Evolutionary conservation across 2,113 vertebrate species (phyloP).

Genomic region (Coptodon bakossiorum): DNA sequence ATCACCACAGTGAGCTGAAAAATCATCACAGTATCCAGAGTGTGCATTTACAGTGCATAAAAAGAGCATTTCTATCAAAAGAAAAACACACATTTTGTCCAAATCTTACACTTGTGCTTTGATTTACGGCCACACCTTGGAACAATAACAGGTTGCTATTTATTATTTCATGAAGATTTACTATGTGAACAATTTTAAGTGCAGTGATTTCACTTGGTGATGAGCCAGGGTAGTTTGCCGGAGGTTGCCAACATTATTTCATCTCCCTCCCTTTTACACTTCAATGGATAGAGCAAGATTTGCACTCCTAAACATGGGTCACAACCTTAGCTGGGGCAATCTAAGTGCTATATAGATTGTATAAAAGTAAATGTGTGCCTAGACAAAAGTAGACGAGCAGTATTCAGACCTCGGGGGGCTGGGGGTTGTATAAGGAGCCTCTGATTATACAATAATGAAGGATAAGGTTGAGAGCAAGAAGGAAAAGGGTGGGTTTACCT

Average conservation of each 20-base stretch:
- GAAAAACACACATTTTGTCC: constrained; percentile 16
- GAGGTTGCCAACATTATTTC: constrained; percentile 23
- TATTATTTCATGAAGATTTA: constrained; percentile 40
- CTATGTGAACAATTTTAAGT: constrained; percentile 27
- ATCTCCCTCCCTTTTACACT: background rate
- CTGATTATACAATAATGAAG: background rate
- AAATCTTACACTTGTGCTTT: constrained; percentile 10
- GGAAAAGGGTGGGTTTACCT: background rate
- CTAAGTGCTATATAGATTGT: constrained; percentile 22
- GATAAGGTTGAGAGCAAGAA: background rate
- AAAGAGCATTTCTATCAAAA: constrained; percentile 29
- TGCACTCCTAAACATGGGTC: constrained; percentile 1
- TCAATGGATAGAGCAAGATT: background rate
- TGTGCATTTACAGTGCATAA: background rate
- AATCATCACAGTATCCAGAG: background rate
- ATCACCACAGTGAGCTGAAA: background rate
- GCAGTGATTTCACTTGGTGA: constrained; percentile 35
- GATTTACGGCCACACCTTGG: constrained; percentile 26
- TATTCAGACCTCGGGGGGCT: background rate
- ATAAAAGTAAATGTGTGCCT: constrained; percentile 1
- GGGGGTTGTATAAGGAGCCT: constrained; percentile 20
- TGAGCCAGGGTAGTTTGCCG: constrained; percentile 18
- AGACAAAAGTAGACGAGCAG: background rate
- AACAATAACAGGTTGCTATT: constrained; percentile 32
- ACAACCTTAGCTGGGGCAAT: background rate